Percentiles rank a stretch among this genome's conserved stretches.
These are phyloP conservation scores for Cacoxenus indagator DNA, from an alignment of 2,888 invertebrate species.

Conservation along the genomic window DNA sequence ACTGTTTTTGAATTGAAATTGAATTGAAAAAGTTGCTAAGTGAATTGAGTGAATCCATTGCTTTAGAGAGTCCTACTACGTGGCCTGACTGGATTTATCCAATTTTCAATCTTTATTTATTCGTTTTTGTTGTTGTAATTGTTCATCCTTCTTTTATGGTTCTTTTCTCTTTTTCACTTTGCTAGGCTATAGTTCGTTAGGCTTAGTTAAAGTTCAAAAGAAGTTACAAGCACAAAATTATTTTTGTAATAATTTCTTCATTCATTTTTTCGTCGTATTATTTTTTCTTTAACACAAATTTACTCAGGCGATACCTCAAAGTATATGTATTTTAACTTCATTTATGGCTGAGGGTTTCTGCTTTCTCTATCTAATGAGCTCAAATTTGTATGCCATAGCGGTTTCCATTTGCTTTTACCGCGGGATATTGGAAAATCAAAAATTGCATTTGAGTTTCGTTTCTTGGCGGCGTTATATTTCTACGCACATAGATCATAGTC, in stretches of 20 bases:
- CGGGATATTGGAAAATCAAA: too few relatives aligned
- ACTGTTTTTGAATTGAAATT: slow-evolving; percentile 60
- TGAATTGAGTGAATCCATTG: slow-evolving; percentile 48
- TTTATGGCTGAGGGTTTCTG: too few relatives aligned
- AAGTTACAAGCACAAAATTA: not conserved
- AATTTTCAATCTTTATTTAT: not conserved
- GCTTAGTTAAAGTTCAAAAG: slow-evolving; percentile 21
- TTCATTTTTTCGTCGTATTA: not conserved
- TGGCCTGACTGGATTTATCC: slow-evolving; percentile 1
- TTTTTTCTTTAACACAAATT: not conserved
- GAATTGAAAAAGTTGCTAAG: slow-evolving; percentile 64
- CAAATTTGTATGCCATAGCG: too few relatives aligned
- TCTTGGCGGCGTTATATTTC: too few relatives aligned
- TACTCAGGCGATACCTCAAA: slow-evolving; percentile 5
- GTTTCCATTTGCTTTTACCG: too few relatives aligned
- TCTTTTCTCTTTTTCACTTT: not conserved
- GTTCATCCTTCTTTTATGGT: not conserved
- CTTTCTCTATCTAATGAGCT: too few relatives aligned
- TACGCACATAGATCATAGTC: too few relatives aligned
- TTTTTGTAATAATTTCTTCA: not conserved
- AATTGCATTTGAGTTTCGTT: too few relatives aligned
- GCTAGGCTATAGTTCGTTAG: slow-evolving; percentile 25
- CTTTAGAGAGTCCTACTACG: not conserved
- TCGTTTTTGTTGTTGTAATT: not conserved
- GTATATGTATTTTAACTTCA: too few relatives aligned